These are phyloP conservation scores for Drosophila parthenogenetica DNA, from an alignment of 2,888 invertebrate species.

Conservation along the genomic window DNA sequence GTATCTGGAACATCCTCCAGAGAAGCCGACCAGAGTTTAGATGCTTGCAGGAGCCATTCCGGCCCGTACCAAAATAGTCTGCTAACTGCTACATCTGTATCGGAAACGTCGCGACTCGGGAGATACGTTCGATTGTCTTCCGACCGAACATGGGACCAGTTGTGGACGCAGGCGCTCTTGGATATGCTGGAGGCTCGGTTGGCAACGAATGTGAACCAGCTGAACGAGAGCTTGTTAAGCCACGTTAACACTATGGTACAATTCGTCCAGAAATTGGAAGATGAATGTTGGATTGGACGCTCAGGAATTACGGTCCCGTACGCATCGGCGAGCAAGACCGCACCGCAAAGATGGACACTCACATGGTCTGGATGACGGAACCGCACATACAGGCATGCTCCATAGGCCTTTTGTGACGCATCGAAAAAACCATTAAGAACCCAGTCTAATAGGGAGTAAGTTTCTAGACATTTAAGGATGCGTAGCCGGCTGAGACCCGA, in stretches of 20 bases:
- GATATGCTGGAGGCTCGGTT: background rate
- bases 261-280: background rate
- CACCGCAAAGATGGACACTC: background rate
- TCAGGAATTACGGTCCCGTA: background rate
- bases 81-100: too few relatives aligned
- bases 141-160: too few relatives aligned
- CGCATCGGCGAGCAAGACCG: background rate
- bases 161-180: too few relatives aligned
- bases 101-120: too few relatives aligned
- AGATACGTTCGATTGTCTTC: too few relatives aligned
- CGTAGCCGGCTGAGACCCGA: too few relatives aligned
- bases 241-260: background rate
- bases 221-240: background rate
- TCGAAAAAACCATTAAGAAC: background rate
- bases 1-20: too few relatives aligned
- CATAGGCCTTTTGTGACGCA: background rate
- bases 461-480: too few relatives aligned
- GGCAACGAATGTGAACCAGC: background rate
- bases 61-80: too few relatives aligned
- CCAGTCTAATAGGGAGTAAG: too few relatives aligned
- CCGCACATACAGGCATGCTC: background rate
- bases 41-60: too few relatives aligned
- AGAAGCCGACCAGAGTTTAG: too few relatives aligned
- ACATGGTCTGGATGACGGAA: background rate
- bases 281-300: background rate